Evolutionary conservation across 2,113 vertebrate species (phyloP).

Genomic region (Hippopotamus amphibius): DNA sequence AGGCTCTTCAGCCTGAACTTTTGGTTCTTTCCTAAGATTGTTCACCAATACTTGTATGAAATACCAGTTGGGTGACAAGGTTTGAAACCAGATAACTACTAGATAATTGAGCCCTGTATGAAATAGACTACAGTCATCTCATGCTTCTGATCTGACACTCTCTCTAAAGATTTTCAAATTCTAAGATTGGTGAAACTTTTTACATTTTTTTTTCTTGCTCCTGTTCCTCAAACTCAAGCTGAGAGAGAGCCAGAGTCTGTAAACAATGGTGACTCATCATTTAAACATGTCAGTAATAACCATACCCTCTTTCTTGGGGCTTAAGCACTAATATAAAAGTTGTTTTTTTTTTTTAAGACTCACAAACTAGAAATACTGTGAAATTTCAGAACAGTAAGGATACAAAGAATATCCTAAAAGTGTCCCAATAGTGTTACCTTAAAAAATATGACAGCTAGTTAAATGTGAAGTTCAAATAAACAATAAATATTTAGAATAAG

Average conservation of each 20-base stretch:
- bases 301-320: not conserved
- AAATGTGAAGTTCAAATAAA: not conserved
- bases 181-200: not conserved
- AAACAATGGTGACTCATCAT: not conserved
- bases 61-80: not conserved
- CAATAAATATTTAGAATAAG: not conserved
- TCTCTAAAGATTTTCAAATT: slow-evolving; percentile 8
- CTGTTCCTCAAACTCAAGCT: not conserved
- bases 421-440: not conserved
- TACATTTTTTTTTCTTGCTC: not conserved
- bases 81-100: not conserved
- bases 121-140: not conserved
- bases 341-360: not conserved
- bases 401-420: not conserved
- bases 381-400: not conserved
- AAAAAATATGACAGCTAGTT: not conserved
- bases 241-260: not conserved
- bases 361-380: not conserved
- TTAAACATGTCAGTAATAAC: not conserved
- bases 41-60: not conserved
- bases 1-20: not conserved
- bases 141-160: not conserved
- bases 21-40: not conserved
- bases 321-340: not conserved
- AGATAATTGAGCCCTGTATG: not conserved